Base-by-base conservation (phyloP, 2,797 vertebrate genomes). In the Microctenopoma lineatum region DNA sequence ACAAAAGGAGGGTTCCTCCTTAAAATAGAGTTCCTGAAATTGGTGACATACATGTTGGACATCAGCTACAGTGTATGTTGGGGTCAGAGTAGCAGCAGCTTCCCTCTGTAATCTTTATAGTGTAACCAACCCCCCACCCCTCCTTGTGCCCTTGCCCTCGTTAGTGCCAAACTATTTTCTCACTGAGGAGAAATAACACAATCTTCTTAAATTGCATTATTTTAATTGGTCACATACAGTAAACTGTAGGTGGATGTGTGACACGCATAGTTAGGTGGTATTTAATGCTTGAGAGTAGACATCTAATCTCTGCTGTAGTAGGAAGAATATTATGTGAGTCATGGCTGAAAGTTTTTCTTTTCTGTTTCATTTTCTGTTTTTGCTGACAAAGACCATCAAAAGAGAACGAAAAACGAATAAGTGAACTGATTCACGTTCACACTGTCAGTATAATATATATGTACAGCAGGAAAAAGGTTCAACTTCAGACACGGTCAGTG, bases 381-480 rank as follows among this genome's bases (percentile, higher is more conserved):
- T 14, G 12, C 52, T 38, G 13, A 59, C 21, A 70, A 66, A 1
- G 34, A 48, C 46, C 34, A 48, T 77, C 47, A 75, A 70, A 78
- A 51, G n/a, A 46, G 21, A 57, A 32, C 75, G n/a, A 75, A 67
- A 88, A 73, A 45, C 6, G 38, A 73, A 58, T 36, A 62, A 66
- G 25, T 65, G 59, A 76, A 5, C 52, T 65, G 39, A 77, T 57
- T 73, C 29, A 39, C 0, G 47, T 76, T 57, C 27, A 18, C 15
- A 15, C 6, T 21, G 3, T 47, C 15, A 46, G 38, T 51, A 65
- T 44, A 54, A 66, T 44, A 74, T 47, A 32, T 36, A 2, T 36
- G 7, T 36, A 53, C 29, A 38, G 13, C 51, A 68, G 25, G 63
- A 7, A 70, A 42, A 34, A 45, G n/a, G n/a, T n/a, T n/a, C n/a